phyloP scores from a whole-genome alignment of 23 tunicate genomes.

The Halocynthia aurantium region DNA sequence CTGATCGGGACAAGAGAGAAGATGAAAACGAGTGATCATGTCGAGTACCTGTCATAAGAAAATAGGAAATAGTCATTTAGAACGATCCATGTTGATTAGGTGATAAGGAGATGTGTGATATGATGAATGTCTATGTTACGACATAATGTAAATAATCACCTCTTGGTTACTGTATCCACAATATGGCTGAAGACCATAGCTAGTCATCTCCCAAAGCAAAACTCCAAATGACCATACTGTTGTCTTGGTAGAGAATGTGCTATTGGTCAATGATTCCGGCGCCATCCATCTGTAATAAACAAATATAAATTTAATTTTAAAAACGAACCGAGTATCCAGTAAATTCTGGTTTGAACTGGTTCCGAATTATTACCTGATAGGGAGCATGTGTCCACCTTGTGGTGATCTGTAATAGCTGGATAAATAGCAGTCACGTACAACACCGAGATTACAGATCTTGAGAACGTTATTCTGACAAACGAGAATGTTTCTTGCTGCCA shows the following conservation, averaged over 20 bases:
- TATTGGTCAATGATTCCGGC: slow-evolving; percentile 65
- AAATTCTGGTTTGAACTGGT: background rate
- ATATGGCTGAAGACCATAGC: slow-evolving; percentile 89
- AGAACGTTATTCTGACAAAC: slow-evolving; percentile 75
- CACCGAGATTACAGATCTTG: slow-evolving; percentile 77
- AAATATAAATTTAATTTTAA: background rate
- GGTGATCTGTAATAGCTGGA: slow-evolving; percentile 83
- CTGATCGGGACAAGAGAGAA: slow-evolving; percentile 89
- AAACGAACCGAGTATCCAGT: background rate
- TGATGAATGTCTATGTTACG: no score
- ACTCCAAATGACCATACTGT: slow-evolving; percentile 96
- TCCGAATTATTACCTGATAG: slow-evolving; percentile 49
- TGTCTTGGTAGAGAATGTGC: slow-evolving; percentile 67
- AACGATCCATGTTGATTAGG: no score
- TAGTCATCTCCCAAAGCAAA: slow-evolving; percentile 84
- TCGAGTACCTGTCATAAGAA: slow-evolving; percentile 50
- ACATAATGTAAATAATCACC: background rate
- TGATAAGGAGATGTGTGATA: no score
- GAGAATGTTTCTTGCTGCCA: slow-evolving; percentile 77
- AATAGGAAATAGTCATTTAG: no score
- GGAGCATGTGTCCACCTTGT: slow-evolving; percentile 92
- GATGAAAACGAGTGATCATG: slow-evolving; percentile 65
- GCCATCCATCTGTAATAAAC: slow-evolving; percentile 87
- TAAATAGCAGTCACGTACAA: slow-evolving; percentile 83
- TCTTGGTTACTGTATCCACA: slow-evolving; percentile 98